These are phyloP conservation scores for Coilia nasus DNA, from an alignment of 2,797 vertebrate species.

Conservation along the genomic window DNA sequence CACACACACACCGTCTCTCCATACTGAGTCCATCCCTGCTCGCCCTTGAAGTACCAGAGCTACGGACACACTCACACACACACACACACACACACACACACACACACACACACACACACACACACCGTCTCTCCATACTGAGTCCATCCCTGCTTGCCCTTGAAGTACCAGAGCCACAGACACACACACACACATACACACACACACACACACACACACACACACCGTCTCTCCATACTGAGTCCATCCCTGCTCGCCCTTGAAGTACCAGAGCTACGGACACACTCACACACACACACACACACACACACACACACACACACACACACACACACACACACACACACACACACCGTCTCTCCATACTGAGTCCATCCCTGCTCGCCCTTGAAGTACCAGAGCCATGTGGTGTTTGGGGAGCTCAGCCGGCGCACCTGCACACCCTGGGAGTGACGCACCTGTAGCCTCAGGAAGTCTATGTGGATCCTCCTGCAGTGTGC, in stretches of 20 bases:
- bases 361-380: not conserved
- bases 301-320: not conserved
- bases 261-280: too few species aligned
- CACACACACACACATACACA: not conserved
- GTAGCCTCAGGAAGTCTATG: not conserved
- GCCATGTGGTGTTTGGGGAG: not conserved
- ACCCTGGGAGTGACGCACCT: not conserved
- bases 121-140: not conserved
- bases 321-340: too few species aligned
- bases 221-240: not conserved
- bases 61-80: not conserved
- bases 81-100: not conserved
- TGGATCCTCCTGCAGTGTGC: not conserved
- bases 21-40: too few species aligned
- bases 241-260: too few species aligned
- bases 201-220: not conserved
- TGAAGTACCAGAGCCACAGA: conserved; percentile 6
- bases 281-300: not conserved
- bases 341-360: not conserved
- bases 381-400: not conserved
- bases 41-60: too few species aligned
- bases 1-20: too few species aligned
- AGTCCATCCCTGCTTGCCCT: not conserved
- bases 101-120: not conserved
- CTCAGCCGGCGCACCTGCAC: not conserved